Base-by-base conservation (phyloP, 2,888 invertebrate genomes). In the Acleris sparsana region DNA sequence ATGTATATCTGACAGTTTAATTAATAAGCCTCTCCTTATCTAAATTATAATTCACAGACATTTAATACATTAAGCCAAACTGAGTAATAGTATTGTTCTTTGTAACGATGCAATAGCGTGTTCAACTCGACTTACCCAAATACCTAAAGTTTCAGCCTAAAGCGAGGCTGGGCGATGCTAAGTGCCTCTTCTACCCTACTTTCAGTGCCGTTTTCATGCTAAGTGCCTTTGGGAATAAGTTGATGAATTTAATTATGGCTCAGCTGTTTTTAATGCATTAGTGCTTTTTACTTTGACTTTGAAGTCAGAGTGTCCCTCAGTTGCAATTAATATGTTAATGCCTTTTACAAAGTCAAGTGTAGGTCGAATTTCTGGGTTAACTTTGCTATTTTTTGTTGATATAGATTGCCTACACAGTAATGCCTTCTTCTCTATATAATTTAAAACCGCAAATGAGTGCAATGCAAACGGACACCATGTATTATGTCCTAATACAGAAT, bases 141-240 rank as follows among this genome's bases (percentile, higher is more conserved):
- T 43, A 20, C 46, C 51, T 25, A 4, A 49, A 62, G 53, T 53
- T 64, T 60, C 43, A 29, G 59, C 53, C 53, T 64, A 39, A 48
- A 53, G 59, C 49, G 39, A 60, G 39, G 46, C 46, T 46, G 46
- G 17, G 46, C 7, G 17, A 17, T 16, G 39, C 57, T 33, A 49
- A 17, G 52, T 53, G 53, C 33, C 59, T 48, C 53, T 25, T 25
- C 52, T 46, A 43, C 43, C 20, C 22, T 64, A 48, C 48, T 64
- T 53, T 58, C 39, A 49, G 59, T 59, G 52, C n/a, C 20, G 59
- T 55, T 64, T 55, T 43, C 43, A 48, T 7, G 17, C 25, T 53
- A 55, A 43, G 55, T 55, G 55, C 59, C 59, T 60, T 60, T 60
- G 64, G 53, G 53, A 60, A 48, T 53, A 39, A 49, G 48, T 13